A percentile compares a stretch with the other conserved stretches of the same genome.
Conservation (phyloP, 2,113 vertebrate species). For the Spea bombifrons region DNA sequence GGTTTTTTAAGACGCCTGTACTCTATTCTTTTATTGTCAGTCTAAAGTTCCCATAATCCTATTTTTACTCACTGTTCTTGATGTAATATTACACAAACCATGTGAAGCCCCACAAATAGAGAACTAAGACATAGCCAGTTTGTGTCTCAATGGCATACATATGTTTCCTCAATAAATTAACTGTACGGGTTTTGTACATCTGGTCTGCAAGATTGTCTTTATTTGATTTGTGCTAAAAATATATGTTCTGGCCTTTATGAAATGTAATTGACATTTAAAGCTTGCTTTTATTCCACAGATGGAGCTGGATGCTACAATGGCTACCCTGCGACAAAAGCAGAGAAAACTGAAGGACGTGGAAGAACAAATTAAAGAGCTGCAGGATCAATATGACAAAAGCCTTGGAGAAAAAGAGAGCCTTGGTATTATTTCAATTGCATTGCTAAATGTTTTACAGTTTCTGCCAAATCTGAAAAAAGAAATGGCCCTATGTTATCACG, state of each 20-base stretch:
- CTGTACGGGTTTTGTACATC: background rate
- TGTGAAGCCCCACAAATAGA: no score
- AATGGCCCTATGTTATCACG: no score
- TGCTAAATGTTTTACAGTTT: no score
- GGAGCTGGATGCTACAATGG: constrained; percentile 75
- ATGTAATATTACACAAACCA: no score
- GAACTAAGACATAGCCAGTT: no score
- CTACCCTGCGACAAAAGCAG: constrained; percentile 73
- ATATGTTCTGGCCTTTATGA: background rate
- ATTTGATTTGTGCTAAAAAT: background rate
- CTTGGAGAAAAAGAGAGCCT: constrained; percentile 74
- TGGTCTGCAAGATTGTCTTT: background rate
- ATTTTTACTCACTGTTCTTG: no score
- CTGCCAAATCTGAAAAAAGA: no score
- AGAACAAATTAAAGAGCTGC: constrained; percentile 68
- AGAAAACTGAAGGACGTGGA: constrained; percentile 70
- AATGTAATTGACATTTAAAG: background rate
- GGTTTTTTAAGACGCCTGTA: no score
- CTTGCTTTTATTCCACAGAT: constrained; percentile 54
- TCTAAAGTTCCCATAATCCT: no score
- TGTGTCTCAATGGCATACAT: no score
- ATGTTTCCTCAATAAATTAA: no score
- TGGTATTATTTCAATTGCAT: constrained; percentile 54
- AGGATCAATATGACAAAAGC: constrained; percentile 73
- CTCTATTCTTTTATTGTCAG: no score